Evolutionary conservation across 2,797 vertebrate species (phyloP).

Genomic region (Microcaecilia unicolor): DNA sequence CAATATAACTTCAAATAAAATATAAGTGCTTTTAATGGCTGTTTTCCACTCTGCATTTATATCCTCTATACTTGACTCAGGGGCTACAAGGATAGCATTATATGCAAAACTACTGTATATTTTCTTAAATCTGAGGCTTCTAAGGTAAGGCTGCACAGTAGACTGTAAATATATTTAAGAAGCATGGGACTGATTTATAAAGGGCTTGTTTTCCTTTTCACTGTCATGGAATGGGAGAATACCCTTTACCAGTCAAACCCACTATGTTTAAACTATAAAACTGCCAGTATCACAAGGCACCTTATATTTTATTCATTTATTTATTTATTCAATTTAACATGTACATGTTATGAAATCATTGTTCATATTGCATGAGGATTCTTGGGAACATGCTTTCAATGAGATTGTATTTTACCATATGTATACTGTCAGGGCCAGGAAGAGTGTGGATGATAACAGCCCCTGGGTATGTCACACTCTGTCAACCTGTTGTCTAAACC

Average conservation of each 20-base stretch:
- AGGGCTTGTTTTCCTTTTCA: no score
- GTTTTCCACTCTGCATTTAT: slow-evolving; percentile 60
- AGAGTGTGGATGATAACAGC: no score
- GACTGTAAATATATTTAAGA: slow-evolving; percentile 61
- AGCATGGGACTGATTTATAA: no score
- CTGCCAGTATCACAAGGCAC: slow-evolving; percentile 77
- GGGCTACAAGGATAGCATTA: slow-evolving; percentile 82
- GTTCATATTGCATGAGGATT: slow-evolving; percentile 72
- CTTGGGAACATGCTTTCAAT: slow-evolving; percentile 55
- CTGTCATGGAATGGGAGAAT: no score
- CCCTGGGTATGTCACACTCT: no score
- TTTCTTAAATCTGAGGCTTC: slow-evolving; percentile 79
- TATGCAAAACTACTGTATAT: slow-evolving; percentile 80
- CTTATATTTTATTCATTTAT: slow-evolving; percentile 71
- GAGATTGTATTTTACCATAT: slow-evolving; percentile 61
- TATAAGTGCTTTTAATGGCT: slow-evolving; percentile 76
- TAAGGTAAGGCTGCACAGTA: slow-evolving; percentile 62
- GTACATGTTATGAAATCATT: slow-evolving; percentile 68
- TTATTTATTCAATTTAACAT: no score
- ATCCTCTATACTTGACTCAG: slow-evolving; percentile 92
- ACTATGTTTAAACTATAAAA: slow-evolving; percentile 70
- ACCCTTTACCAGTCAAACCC: no score
- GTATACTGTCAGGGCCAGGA: slow-evolving; percentile 60
- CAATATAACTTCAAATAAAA: slow-evolving; percentile 56
- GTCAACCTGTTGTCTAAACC: no score